Evolutionary conservation across 2,113 vertebrate genomes (phyloP), one percentile per base, ranked within the genome.

Genomic region (Glareola pratincola): DNA sequence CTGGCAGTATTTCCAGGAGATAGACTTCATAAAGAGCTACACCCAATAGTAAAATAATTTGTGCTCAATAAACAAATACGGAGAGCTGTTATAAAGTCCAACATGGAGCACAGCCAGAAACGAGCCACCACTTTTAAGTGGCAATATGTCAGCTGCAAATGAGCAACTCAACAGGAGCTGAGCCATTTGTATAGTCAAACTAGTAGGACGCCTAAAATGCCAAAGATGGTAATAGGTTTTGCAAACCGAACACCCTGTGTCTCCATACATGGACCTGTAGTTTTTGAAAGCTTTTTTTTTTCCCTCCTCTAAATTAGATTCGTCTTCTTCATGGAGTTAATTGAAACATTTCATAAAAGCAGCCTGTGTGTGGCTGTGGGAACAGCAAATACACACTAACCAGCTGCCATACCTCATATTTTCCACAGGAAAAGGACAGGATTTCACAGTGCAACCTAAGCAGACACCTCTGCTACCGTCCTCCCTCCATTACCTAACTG

Each of bases 31-130:
- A 88, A 82, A 92, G 80, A 82, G 77, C 74, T 94, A 79, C 95
- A 82, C 97, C 95, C 94, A 56, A 27, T 57, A 95, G 84, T 95
- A 95, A 96, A 97, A 95, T 97, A 36, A 69, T 88, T 91, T 76
- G 45, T 69, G 16, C 91, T 79, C 74, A 45, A 24, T 91, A 94
- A 94, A 84, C 92, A 95, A 94, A 97, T 78, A 78, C 14, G 22
- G 83, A 51, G 83, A 87, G 62, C 50, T 91, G 69, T 86, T 89
- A 85, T 75, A 95, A 92, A 94, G 94, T 68, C 60, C 81, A 90
- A 3, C 39, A 3, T n/a, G 89, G 66, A 95, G 59, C 54, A 72
- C 37, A 82, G 87, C 62, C 91, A 94, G 87, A 91, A 63, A 63
- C 11, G 19, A 88, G 59, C 53, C 81, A 62, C 67, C 24, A 1